Base-by-base conservation (phyloP, 2,113 vertebrate species). In the Sander vitreus region DNA sequence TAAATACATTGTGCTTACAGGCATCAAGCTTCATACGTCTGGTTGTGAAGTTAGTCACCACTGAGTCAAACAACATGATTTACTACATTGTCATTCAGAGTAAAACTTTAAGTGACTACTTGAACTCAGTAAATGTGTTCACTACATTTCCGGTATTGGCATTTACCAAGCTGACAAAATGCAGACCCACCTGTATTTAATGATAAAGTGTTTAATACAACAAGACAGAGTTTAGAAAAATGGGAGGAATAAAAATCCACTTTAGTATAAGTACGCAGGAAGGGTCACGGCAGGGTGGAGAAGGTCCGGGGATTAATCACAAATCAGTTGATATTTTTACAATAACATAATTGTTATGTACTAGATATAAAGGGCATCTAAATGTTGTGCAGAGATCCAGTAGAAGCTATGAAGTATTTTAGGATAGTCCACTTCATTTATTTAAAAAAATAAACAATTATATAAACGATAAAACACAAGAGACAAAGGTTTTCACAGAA, bases 1-100 rank as follows among this genome's bases (percentile, higher is more conserved):
- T 81, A 71, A 88, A 81, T 88, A 81, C 0, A 84, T 88, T 76
- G 55, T 36, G 57, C 73, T 74, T 60, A 78, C 30, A 66, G 45
- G 62, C 51, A 66, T 65, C 5, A 54, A 78, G 51, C 45, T 73
- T 70, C 60, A 36, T 23, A 30, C 62, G 48, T 74, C 64, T 59
- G 75, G 19, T 54, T 59, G 72, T 70, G 78, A 48, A 23, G 63
- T 83, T 47, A 64, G 50, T 45, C 33, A 33, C 33, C 6, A 23
- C 54, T 58, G 12, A 57, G 63, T 19, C 55, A 80, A 74, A 80
- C 27, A 27, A 51, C 3, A n/a, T 50, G 48, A 82, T 80, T 76
- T 57, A 74, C 55, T 59, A 58, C 72, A 72, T 78, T 80, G 67
- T 50, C 8, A 67, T 68, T 80, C 51, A 13, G 11, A 60, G 30